Conservation (phyloP, 1,140 invertebrate species). For the Papilio glaucus region DNA sequence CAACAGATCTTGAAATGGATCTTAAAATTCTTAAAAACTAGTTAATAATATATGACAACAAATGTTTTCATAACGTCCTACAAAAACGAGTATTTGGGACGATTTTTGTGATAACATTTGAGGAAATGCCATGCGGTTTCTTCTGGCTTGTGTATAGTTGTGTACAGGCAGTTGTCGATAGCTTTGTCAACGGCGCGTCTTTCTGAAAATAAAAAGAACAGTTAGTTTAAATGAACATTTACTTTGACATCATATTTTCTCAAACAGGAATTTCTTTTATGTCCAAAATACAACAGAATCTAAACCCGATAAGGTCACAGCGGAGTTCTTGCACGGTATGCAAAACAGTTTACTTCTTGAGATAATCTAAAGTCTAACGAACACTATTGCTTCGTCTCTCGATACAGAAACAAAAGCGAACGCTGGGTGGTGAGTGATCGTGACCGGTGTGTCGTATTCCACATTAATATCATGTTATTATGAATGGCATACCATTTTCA, state of each 20-base stretch:
- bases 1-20: neutral
- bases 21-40: neutral
- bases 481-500: constrained; percentile 48
- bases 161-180: constrained; percentile 53
- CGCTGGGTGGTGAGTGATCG: no score
- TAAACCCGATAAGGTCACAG: no score
- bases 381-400: no score
- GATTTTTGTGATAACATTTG: constrained; percentile 30
- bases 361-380: no score
- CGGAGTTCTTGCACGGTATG: no score
- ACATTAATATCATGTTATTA: no score
- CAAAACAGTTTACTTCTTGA: no score
- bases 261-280: no score
- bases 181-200: constrained; percentile 43
- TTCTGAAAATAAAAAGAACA: constrained; percentile 50
- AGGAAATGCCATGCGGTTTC: constrained; percentile 50
- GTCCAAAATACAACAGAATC: no score
- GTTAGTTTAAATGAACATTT: constrained; percentile 9
- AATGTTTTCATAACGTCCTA: neutral
- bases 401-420: no score
- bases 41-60: constrained; percentile 4
- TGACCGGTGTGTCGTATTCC: no score
- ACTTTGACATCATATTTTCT: no score
- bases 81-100: constrained; percentile 27
- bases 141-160: constrained; percentile 34